Percentiles rank a stretch among this genome's conserved stretches.
Conservation (phyloP, 2,888 invertebrate genomes). For the Aricia artaxerxes region DNA sequence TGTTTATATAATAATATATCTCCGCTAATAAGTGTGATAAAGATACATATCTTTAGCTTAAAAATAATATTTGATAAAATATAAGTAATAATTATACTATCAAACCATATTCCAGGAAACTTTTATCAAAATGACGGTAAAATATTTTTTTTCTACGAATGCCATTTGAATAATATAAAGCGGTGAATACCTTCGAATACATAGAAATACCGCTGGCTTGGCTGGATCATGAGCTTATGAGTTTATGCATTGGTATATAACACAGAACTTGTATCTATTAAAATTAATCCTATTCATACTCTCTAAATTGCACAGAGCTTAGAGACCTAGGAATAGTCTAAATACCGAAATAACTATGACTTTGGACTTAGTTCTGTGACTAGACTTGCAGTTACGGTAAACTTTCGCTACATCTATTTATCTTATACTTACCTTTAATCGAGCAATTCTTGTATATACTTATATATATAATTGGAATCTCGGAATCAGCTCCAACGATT, state of each 20-base stretch:
- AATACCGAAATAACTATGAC: background rate
- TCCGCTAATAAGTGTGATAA: too few species aligned
- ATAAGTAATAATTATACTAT: too few species aligned
- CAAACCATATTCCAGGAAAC: too few species aligned
- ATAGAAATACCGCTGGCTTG: background rate
- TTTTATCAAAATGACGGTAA: background rate
- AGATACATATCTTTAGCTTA: too few species aligned
- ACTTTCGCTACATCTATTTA: background rate
- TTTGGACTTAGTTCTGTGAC: background rate
- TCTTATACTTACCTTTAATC: too few species aligned
- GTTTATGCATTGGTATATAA: background rate
- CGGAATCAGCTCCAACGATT: too few species aligned
- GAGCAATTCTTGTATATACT: too few species aligned
- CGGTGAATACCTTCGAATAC: background rate
- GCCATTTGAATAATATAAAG: background rate
- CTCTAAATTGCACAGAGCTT: background rate
- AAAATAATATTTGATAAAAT: too few species aligned
- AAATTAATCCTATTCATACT: background rate
- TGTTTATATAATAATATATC: too few species aligned
- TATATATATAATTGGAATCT: too few species aligned
- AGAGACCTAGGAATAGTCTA: slow-evolving; percentile 2
- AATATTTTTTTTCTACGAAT: background rate
- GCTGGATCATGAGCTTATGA: slow-evolving; percentile 17
- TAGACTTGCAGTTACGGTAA: background rate
- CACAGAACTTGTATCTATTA: background rate